Evolutionary conservation across 2,113 vertebrate genomes (phyloP).

Genomic region (Calyptommatus sinebrachiatus): DNA sequence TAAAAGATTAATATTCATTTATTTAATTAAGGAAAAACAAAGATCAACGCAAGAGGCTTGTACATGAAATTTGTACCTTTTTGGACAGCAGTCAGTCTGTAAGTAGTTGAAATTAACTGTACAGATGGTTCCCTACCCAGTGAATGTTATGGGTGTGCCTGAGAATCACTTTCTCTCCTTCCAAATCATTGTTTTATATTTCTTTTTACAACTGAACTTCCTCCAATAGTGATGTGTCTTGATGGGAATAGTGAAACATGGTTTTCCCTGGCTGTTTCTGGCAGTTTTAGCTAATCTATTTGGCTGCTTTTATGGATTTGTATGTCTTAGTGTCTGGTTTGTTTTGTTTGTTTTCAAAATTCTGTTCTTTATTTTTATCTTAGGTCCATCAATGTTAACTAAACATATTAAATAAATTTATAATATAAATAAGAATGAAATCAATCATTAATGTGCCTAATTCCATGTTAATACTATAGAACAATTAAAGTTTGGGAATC

Average conservation of each 20-base stretch:
- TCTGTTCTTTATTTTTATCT: too few relatives aligned
- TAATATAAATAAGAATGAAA: too few relatives aligned
- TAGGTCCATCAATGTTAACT: too few relatives aligned
- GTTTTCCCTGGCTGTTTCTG: too few relatives aligned
- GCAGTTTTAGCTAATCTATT: too few relatives aligned
- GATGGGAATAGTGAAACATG: too few relatives aligned
- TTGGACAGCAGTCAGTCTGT: constrained; percentile 33
- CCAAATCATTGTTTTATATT: background rate
- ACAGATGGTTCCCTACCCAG: background rate
- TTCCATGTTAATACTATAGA: background rate
- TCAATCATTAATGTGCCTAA: background rate
- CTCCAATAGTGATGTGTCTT: background rate
- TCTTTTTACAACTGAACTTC: background rate
- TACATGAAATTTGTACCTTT: constrained; percentile 38
- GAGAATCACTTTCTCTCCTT: background rate
- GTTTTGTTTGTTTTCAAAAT: too few relatives aligned
- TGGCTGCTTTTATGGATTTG: background rate
- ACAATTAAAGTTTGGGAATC: background rate
- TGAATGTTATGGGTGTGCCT: too few relatives aligned
- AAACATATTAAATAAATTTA: too few relatives aligned
- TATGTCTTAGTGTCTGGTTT: background rate
- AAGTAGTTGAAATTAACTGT: background rate
- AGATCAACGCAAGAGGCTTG: constrained; percentile 26
- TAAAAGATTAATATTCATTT: background rate
- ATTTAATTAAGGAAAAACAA: constrained; percentile 36